Percentiles rank a stretch among this genome's conserved stretches.
phyloP scores from a whole-genome alignment of 2,113 vertebrate genomes.

The Periophthalmus modestus region DNA sequence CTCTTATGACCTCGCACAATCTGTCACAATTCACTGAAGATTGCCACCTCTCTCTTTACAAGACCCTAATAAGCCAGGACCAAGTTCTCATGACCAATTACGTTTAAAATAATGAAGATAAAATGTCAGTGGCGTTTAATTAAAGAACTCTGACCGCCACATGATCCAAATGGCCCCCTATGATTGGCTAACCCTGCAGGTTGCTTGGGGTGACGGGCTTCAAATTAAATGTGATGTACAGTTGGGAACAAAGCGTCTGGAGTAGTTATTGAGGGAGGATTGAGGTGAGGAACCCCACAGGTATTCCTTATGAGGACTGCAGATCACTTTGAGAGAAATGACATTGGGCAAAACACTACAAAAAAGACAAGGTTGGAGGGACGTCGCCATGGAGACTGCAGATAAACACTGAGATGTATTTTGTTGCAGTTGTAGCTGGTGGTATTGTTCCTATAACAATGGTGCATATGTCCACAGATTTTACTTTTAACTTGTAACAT shows the following conservation, averaged over 20 bases:
- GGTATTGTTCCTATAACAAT: neutral
- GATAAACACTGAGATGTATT: neutral
- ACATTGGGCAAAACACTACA: neutral
- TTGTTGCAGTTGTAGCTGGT: neutral
- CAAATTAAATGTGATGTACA: constrained; percentile 1
- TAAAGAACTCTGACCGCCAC: constrained; percentile 9
- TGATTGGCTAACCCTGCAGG: neutral
- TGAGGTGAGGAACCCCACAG: constrained; percentile 10
- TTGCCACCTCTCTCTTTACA: constrained; percentile 20
- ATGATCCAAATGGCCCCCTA: constrained; percentile 10
- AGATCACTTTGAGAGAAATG: constrained; percentile 6
- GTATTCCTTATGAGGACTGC: constrained; percentile 1
- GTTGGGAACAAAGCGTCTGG: neutral
- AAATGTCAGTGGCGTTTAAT: constrained; percentile 17
- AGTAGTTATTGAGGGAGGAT: constrained; percentile 11
- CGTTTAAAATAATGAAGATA: constrained; percentile 40
- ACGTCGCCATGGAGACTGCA: neutral
- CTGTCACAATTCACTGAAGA: constrained; percentile 16
- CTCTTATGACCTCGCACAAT: neutral
- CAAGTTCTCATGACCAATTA: constrained; percentile 42
- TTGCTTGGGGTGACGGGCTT: neutral
- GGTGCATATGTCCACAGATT: neutral
- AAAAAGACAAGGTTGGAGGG: neutral
- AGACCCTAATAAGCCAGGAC: constrained; percentile 26
- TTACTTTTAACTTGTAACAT: no score